Base-by-base conservation (phyloP, 92 coral and sea anemone species). In the Porites divaricata region DNA sequence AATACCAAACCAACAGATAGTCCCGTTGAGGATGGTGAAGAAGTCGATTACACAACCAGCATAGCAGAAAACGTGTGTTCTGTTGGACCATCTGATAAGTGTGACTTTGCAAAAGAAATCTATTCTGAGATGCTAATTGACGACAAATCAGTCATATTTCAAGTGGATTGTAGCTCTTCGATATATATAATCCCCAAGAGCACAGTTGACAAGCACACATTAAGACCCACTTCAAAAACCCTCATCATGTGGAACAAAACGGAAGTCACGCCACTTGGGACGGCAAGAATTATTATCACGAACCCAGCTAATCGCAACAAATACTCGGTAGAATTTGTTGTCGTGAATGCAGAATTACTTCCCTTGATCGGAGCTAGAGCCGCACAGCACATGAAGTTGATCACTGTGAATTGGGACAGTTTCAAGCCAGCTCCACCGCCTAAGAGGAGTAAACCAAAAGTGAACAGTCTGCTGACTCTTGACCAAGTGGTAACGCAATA, bases 211-310 rank as follows among this genome's bases (percentile, higher is more conserved):
- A 74, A 50, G 48, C 22, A 13, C 24, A 51, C 12, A 2, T 28
- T 87, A 1, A 59, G 48, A 45, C 81, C 81, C 50, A 72, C 90
- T 23, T 49, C 59, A 6, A 80, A 74, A 63, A 53, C 23, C 67
- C 86, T 87, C 23, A 65, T 48, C n/a, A 87, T 87, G 89, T 87
- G 90, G 83, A 73, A 87, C 53, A 68, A 75, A 48, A 73, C 79
- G 54, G 91, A 75, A 68, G 72, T 81, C 54, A 87, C 62, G 23
- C 83, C 87, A 26, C 41, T 81, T 20, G 87, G 83, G 8, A 57
- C 67, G 17, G 20, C 77, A 2, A 53, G 83, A 35, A 1, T 81
- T 2, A 41, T 81, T 51, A 72, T 81, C 28, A 77, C 67, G 48
- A 87, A 87, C 45, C 83, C 83, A 9, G 21, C 56, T 45, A 87